Evolutionary conservation across 92 coral and sea anemone species (phyloP), one percentile per base, ranked within the genome.

Genomic region (Palythoa grandiflora): DNA sequence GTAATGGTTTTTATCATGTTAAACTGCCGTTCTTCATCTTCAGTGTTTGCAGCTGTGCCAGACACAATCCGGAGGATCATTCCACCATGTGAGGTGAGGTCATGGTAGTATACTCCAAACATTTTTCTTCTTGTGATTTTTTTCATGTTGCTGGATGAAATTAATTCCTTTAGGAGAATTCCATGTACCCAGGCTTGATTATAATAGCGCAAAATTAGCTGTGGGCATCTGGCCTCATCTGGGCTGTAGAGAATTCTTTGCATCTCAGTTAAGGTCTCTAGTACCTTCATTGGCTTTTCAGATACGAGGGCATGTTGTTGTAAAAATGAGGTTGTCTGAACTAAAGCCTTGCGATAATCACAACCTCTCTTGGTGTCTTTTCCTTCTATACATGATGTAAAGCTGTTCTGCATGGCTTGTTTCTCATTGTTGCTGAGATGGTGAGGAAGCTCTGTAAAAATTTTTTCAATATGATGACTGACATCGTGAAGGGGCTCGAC

Each of bases 351-450:
- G 40, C 92, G 57, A 39, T 88, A 85, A 80, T 84, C 92, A 40
- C 79, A 59, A 16, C 89, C 80, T 48, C 92, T 73, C 74, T 88
- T 91, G 68, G 86, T 91, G 57, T 91, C 91, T 88, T 91, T 91
- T 9, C 85, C 79, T 54, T 37, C 89, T 3, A 91, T 71, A 40
- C 84, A 75, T 3, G 75, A 38, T 21, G 66, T 20, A 9, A 76
- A 54, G 28, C 76, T 52, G 35, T 87, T 80, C 53, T 72, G 75
- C 57, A 87, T 17, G n/a, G 83, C 77, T n/a, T 87, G 66, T 51
- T 60, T 55, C 73, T 91, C 91, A 38, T 87, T 50, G 6, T 9
- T 83, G 35, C 28, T 38, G 57, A 87, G 77, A 80, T 91, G 91
- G 38, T 71, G 78, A 79, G 91, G 91, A 15, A 91, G 83, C 73